phyloP scores from a whole-genome alignment of 2,113 vertebrate genomes.

The Scortum barcoo region DNA sequence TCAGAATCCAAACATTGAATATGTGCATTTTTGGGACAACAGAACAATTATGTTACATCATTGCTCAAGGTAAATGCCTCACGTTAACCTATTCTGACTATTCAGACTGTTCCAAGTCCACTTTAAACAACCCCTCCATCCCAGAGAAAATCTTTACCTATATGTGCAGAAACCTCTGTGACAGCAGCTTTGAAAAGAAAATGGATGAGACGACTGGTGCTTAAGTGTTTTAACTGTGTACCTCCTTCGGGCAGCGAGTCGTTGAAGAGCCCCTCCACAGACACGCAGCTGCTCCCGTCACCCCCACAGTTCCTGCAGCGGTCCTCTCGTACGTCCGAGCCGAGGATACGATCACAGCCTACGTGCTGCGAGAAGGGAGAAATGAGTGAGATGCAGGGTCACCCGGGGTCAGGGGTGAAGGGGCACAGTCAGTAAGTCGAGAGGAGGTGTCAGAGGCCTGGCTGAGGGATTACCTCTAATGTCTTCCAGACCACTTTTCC shows the following conservation, averaged over 20 bases:
- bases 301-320: conserved; percentile 94
- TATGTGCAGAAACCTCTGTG: background rate
- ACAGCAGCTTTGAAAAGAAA: conserved; percentile 1
- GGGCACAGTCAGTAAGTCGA: conserved; percentile 62
- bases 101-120: conserved; percentile 19
- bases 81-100: conserved; percentile 31
- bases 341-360: conserved; percentile 95
- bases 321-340: conserved; percentile 94
- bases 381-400: conserved; percentile 47
- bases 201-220: background rate
- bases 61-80: conserved; percentile 48
- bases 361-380: conserved; percentile 88
- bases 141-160: conserved; percentile 15
- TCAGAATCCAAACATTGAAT: conserved; percentile 52
- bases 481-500: conserved; percentile 73
- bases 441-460: conserved; percentile 71
- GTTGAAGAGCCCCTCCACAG: conserved; percentile 93
- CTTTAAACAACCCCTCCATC: background rate
- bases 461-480: conserved; percentile 73
- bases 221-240: conserved; percentile 64
- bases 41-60: conserved; percentile 59
- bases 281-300: conserved; percentile 92
- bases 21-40: conserved; percentile 53
- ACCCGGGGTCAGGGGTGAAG: conserved; percentile 57
- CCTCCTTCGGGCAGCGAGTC: conserved; percentile 91